Evolutionary conservation across 2,113 vertebrate species (phyloP), one percentile per base, ranked within the genome.

Genomic region (Trichechus manatus): DNA sequence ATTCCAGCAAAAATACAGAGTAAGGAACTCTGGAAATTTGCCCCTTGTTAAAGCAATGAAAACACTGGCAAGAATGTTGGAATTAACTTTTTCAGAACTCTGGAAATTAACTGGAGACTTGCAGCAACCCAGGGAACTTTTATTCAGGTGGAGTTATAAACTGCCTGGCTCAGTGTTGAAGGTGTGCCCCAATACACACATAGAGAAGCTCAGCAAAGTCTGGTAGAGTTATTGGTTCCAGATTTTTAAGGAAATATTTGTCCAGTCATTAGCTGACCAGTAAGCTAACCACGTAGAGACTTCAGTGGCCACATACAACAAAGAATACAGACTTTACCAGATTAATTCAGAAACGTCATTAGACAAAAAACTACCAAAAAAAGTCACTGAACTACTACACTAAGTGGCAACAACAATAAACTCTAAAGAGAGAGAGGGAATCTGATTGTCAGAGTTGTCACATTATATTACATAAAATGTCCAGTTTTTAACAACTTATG

Each of bases 171-270:
- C 15, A 59, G 25, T 91, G 83, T 91, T 79, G 83, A 91, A 89
- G 84, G 17, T 11, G 17, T 83, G 11, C 9, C 11, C 17, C 27
- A 66, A 23, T 14, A 81, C 42, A 3, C 27, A 50, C 23, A 36
- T 6, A n/a, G 79, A 63, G 61, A 39, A 74, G 72, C 42, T 92
- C 7, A 63, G 39, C 25, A 68, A 74, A 78, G 77, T 39, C 47
- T 74, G 64, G 47, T 39, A 88, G 53, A 56, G 22, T 59, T 75
- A 83, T 53, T 89, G 63, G 25, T 78, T 93, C 9, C 4, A 79
- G 39, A 20, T 59, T 19, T 87, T 79, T 84, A 91, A 96, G 63
- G 72, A 91, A 84, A 70, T 83, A 68, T 92, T 44, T 94, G 23
- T 64, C n/a, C 22, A 68, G 3, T 87, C 75, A 31, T 64, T 80